Percentiles rank a stretch among this genome's conserved stretches.
phyloP scores from a whole-genome alignment of 2,797 vertebrate species.

The Rhinatrema bivittatum region DNA sequence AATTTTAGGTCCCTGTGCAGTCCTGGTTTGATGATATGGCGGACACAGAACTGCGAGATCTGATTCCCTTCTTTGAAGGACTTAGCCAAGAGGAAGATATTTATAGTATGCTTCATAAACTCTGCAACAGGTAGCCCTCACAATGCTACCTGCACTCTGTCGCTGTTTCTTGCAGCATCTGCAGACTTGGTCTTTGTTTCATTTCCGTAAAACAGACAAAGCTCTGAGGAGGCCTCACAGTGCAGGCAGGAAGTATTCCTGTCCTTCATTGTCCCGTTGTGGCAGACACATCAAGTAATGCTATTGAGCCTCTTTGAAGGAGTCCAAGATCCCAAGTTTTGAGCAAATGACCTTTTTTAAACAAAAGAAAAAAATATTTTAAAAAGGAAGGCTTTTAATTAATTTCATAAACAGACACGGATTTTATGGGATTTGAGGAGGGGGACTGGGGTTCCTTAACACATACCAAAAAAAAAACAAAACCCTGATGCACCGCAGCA shows the following conservation, averaged over 20 bases:
- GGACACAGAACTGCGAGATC: slow-evolving; percentile 94
- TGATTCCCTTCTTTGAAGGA: slow-evolving; percentile 90
- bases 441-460: slow-evolving; percentile 59
- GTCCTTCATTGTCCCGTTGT: slow-evolving; percentile 44
- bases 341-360: no score
- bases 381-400: slow-evolving; percentile 60
- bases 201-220: slow-evolving; percentile 26
- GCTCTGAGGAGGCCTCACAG: slow-evolving; percentile 31
- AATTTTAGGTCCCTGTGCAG: slow-evolving; percentile 91
- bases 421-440: slow-evolving; percentile 52
- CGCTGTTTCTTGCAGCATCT: slow-evolving; percentile 16
- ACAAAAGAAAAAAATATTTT: slow-evolving; percentile 57
- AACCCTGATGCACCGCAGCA: slow-evolving; percentile 51
- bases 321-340: no score
- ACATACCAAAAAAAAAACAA: slow-evolving; percentile 61
- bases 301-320: slow-evolving; percentile 24
- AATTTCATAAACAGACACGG: slow-evolving; percentile 59
- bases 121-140: slow-evolving; percentile 85
- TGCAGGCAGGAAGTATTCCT: slow-evolving; percentile 31
- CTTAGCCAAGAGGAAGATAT: slow-evolving; percentile 84
- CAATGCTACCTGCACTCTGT: slow-evolving; percentile 18
- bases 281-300: slow-evolving; percentile 41
- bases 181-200: slow-evolving; percentile 8
- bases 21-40: slow-evolving; percentile 98
- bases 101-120: slow-evolving; percentile 83